Conservation (phyloP, 1,140 invertebrate genomes). For the Notospermus geniculatus region DNA sequence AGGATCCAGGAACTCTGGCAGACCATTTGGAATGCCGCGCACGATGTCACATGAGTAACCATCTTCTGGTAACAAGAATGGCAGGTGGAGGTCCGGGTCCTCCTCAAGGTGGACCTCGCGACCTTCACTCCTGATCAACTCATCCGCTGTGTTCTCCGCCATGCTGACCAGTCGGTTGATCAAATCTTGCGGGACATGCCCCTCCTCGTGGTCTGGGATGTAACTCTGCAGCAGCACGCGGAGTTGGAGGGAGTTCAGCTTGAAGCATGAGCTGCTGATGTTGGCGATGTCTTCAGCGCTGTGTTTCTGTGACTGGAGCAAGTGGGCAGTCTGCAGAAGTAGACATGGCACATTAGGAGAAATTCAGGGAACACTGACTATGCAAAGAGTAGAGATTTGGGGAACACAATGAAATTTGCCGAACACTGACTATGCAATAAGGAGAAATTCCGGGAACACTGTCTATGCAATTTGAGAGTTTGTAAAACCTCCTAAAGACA, state of each 20-base stretch:
- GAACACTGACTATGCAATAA: no score
- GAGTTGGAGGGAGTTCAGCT: conserved; percentile 94
- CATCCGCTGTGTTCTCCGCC: conserved; percentile 90
- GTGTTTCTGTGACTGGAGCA: conserved; percentile 76
- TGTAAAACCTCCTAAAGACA: no score
- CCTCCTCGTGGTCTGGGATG: conserved; percentile 69
- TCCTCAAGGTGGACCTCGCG: conserved; percentile 76
- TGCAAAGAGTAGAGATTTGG: not conserved
- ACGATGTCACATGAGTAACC: conserved; percentile 97
- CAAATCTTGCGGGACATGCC: conserved; percentile 56
- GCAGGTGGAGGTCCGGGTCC: conserved; percentile 82
- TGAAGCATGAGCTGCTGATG: conserved; percentile 92
- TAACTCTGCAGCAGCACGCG: conserved; percentile 73
- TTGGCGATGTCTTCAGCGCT: conserved; percentile 87
- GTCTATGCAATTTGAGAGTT: no score
- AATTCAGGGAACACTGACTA: not conserved
- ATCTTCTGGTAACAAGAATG: conserved; percentile 92
- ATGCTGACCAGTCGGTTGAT: conserved; percentile 65
- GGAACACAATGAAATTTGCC: no score
- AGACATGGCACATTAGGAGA: not conserved
- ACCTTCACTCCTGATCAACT: conserved; percentile 84
- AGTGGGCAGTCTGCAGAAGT: conserved; percentile 54
- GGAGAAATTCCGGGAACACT: no score
- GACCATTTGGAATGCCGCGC: conserved; percentile 78
- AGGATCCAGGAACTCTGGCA: conserved; percentile 87